Evolutionary conservation across 1,140 invertebrate species (phyloP).

Genomic region (Metopolophium dirhodum): DNA sequence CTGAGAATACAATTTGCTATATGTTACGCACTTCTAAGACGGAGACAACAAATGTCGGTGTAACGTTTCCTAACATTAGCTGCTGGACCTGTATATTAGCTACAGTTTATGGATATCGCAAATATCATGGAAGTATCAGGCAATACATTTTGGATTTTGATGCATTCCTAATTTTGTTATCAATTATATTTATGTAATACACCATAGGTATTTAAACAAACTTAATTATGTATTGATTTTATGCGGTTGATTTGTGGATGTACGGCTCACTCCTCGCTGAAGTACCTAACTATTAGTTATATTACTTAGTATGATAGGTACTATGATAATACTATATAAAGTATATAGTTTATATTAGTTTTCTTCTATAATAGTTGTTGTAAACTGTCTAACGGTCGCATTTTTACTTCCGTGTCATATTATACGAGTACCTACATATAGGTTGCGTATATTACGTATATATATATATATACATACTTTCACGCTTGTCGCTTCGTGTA

Average conservation of each 20-base stretch:
- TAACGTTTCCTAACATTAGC: neutral
- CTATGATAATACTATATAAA: neutral
- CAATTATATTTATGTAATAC: neutral
- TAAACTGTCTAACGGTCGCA: neutral
- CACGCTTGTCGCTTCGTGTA: neutral
- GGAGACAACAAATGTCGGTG: too few species aligned
- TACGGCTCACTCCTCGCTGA: neutral
- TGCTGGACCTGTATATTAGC: neutral
- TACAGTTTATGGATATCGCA: neutral
- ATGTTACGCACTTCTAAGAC: too few species aligned
- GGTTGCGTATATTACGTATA: neutral
- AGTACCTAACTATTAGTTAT: neutral
- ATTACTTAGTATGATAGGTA: neutral
- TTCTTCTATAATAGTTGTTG: neutral
- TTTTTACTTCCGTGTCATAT: slow-evolving; percentile 39
- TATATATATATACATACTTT: neutral
- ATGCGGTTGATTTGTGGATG: neutral
- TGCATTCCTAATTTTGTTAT: neutral
- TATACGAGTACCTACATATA: neutral
- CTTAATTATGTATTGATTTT: neutral
- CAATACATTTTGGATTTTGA: neutral
- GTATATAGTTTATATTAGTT: neutral
- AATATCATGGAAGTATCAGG: neutral
- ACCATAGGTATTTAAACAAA: neutral
- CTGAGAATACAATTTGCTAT: too few species aligned